Evolutionary conservation across 1,140 invertebrate species (phyloP).

Genomic region (Yoshiicerus persimilis): DNA sequence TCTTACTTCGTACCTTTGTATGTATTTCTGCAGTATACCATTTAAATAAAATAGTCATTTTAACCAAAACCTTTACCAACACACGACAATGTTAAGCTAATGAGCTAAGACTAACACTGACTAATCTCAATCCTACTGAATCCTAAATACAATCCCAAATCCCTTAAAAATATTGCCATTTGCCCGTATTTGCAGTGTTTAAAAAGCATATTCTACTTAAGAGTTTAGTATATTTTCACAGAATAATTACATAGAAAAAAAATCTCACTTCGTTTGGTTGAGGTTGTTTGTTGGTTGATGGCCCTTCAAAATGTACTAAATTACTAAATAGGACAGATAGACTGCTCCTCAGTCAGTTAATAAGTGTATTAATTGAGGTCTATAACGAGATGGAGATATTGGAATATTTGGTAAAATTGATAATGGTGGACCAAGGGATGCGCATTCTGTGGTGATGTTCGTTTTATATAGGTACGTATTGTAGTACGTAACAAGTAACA

Average conservation of each 20-base stretch:
- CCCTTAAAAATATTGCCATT: too few species aligned
- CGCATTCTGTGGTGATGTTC: neutral
- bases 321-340: slow-evolving; percentile 11
- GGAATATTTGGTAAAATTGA: slow-evolving; percentile 21
- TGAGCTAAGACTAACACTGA: too few species aligned
- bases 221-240: neutral
- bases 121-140: too few species aligned
- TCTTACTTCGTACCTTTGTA: too few species aligned
- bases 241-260: neutral
- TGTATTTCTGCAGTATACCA: too few species aligned
- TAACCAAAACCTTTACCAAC: too few species aligned
- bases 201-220: neutral
- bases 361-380: slow-evolving; percentile 6
- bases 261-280: slow-evolving; percentile 16
- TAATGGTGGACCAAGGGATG: slow-evolving; percentile 18
- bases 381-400: slow-evolving; percentile 9
- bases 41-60: too few species aligned
- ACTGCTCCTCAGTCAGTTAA: slow-evolving; percentile 10
- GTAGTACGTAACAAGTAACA: neutral
- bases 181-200: too few species aligned
- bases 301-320: neutral
- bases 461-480: neutral
- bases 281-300: slow-evolving; percentile 15
- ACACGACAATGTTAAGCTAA: too few species aligned
- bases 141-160: too few species aligned